phyloP scores from a whole-genome alignment of 2,113 vertebrate species.

The Theristicus caerulescens region DNA sequence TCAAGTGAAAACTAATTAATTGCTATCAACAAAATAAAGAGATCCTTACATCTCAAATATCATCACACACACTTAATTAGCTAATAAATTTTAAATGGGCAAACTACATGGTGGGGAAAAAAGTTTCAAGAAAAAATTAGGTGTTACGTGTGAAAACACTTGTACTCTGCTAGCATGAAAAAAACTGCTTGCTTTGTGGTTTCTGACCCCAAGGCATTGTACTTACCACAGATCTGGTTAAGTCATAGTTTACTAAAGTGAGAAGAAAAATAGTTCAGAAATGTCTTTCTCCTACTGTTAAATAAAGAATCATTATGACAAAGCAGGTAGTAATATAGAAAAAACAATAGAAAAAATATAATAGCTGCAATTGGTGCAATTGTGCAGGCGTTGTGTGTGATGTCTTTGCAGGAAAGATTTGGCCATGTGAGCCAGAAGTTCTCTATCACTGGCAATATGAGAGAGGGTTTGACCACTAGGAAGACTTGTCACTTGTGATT shows the following conservation, averaged over 20 bases:
- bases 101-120: neutral
- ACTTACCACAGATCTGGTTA: neutral
- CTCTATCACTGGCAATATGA: neutral
- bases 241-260: neutral
- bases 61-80: neutral
- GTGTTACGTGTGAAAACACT: neutral
- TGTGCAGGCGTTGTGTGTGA: neutral
- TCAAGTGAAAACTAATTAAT: slow-evolving; percentile 63
- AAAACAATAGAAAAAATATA: neutral
- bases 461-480: neutral
- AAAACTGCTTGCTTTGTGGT: neutral
- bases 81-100: slow-evolving; percentile 1
- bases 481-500: neutral
- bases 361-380: neutral
- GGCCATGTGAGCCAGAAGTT: neutral
- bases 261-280: neutral
- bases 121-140: neutral
- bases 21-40: slow-evolving; percentile 45
- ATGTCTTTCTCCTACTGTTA: neutral
- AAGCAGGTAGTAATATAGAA: neutral
- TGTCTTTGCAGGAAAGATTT: neutral
- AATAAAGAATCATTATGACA: neutral
- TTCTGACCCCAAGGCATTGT: neutral
- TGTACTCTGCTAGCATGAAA: neutral
- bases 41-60: slow-evolving; percentile 27